A percentile compares a stretch with the other conserved stretches of the same genome.
phyloP scores from a whole-genome alignment of 2,797 vertebrate genomes.

The Myoxocephalus aenaeus region DNA sequence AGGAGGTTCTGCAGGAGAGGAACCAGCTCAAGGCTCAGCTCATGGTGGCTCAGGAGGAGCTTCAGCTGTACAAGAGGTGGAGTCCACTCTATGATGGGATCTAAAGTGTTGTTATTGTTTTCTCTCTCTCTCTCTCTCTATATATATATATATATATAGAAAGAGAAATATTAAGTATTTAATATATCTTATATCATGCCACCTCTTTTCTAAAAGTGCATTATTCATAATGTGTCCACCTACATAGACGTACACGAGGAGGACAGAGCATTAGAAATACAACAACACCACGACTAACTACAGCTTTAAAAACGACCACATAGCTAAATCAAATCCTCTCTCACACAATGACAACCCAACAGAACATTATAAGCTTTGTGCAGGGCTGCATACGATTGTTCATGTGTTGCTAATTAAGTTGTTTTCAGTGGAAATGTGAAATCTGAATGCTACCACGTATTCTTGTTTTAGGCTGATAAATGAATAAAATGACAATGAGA shows the following conservation, averaged over 20 bases:
- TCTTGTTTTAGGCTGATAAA: not conserved
- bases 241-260: not conserved
- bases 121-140: no score
- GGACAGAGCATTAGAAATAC: not conserved
- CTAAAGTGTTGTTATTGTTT: not conserved
- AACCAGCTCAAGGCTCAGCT: conserved; percentile 96
- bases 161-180: no score
- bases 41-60: conserved; percentile 92
- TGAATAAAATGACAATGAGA: not conserved
- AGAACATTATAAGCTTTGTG: conserved; percentile 6
- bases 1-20: conserved; percentile 96
- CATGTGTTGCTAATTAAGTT: not conserved
- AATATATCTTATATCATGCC: not conserved
- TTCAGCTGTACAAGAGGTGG: conserved; percentile 93
- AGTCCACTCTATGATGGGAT: not conserved
- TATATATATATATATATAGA: no score
- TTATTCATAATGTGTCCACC: not conserved
- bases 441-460: not conserved
- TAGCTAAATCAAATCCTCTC: not conserved
- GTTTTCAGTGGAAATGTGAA: not conserved
- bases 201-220: not conserved
- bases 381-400: not conserved
- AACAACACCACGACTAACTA: not conserved
- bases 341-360: not conserved
- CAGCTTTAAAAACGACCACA: not conserved